A percentile compares a stretch with the other conserved stretches of the same genome.
These are phyloP conservation scores for Drosophila diplacantha DNA, from an alignment of 2,888 invertebrate genomes.

Conservation along the genomic window DNA sequence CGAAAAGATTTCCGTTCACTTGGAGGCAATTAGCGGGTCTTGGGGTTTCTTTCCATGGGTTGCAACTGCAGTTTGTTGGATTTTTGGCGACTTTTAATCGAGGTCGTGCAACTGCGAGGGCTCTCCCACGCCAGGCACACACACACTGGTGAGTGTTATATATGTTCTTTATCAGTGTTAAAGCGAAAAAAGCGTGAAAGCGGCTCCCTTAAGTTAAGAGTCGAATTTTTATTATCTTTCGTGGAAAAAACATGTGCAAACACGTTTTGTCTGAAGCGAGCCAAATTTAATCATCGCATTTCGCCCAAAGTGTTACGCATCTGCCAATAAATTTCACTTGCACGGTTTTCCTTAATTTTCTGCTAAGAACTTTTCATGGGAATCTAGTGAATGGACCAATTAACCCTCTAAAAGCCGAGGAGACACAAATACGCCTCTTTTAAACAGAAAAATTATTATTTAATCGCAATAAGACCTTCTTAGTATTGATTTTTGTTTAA, in stretches of 20 bases:
- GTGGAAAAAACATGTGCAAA: slow-evolving; percentile 26
- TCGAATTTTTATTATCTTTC: slow-evolving; percentile 21
- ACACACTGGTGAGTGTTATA: not conserved
- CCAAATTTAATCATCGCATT: slow-evolving; percentile 22
- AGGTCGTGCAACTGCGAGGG: slow-evolving; percentile 19
- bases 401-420: slow-evolving; percentile 31
- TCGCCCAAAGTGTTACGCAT: slow-evolving; percentile 19
- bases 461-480: not conserved
- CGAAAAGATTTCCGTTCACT: slow-evolving; percentile 58
- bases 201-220: slow-evolving; percentile 35
- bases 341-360: slow-evolving; percentile 25
- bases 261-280: slow-evolving; percentile 14
- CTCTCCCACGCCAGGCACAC: not conserved
- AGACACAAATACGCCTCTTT: not conserved
- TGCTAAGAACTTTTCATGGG: slow-evolving; percentile 40
- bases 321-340: slow-evolving; percentile 24
- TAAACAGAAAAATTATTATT: too few species aligned
- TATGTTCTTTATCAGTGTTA: not conserved
- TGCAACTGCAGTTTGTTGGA: slow-evolving; percentile 34
- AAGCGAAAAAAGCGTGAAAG: slow-evolving; percentile 3
- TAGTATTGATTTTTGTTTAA: not conserved
- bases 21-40: slow-evolving; percentile 50
- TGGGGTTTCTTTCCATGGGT: slow-evolving; percentile 33
- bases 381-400: slow-evolving; percentile 37
- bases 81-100: not conserved